These are phyloP conservation scores for Oncorhynchus nerka DNA, from an alignment of 2,113 vertebrate genomes.

Conservation along the genomic window DNA sequence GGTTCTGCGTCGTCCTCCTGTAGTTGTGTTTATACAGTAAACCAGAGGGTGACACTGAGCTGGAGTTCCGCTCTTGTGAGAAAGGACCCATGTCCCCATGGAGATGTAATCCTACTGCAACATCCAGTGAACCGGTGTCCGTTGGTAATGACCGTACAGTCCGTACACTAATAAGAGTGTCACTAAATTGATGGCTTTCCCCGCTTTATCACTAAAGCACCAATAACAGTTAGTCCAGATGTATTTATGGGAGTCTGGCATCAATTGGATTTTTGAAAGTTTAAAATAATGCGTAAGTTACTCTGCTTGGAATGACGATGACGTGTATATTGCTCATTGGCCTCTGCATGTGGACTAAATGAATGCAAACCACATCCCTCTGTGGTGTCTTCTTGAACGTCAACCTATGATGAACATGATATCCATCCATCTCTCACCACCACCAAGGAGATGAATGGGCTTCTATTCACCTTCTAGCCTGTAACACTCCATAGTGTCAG, in stretches of 20 bases:
- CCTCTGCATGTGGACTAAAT: no score
- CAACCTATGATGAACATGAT: conserved; percentile 5
- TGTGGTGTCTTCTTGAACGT: conserved; percentile 18
- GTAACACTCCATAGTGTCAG: conserved; percentile 13
- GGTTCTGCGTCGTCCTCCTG: background rate
- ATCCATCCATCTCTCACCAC: background rate
- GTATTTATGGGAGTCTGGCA: no score
- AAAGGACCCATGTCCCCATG: no score
- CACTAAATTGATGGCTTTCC: conserved; percentile 7
- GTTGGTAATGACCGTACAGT: conserved; percentile 26
- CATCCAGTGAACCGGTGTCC: background rate
- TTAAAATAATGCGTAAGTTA: no score
- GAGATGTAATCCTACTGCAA: background rate
- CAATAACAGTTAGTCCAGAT: conserved; percentile 21
- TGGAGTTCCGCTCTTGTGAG: background rate
- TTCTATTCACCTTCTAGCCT: background rate
- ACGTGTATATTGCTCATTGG: no score
- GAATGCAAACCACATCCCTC: background rate
- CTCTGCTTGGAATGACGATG: no score
- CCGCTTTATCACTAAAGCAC: conserved; percentile 51
- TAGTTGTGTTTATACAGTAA: background rate
- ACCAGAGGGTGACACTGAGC: background rate
- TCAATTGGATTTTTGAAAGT: no score
- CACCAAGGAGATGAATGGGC: background rate
- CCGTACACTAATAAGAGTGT: conserved; percentile 3